Conservation (phyloP, 2,113 vertebrate species). For the Microcebus murinus region DNA sequence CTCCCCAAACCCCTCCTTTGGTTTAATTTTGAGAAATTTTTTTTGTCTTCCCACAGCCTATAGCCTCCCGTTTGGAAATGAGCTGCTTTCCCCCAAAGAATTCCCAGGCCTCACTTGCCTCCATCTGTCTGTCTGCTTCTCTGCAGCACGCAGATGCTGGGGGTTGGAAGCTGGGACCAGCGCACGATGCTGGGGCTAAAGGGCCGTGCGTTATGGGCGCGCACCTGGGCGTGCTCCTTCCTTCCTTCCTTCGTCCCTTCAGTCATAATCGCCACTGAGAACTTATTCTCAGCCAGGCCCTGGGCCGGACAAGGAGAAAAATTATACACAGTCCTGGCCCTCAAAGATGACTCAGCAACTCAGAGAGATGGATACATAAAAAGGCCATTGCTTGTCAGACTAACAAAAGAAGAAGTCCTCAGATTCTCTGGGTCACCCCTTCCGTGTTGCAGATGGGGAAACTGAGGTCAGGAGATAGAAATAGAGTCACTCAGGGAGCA, state of each 20-base stretch:
- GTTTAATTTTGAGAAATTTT: slow-evolving; percentile 95
- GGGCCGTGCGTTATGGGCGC: not conserved
- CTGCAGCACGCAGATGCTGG: slow-evolving; percentile 38
- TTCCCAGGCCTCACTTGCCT: slow-evolving; percentile 87
- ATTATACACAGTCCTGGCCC: not conserved
- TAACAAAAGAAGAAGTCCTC: not conserved
- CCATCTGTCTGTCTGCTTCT: slow-evolving; percentile 70
- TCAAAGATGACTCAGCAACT: not conserved
- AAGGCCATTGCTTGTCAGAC: not conserved
- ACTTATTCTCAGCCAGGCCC: not conserved
- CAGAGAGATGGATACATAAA: not conserved
- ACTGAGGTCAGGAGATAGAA: not conserved
- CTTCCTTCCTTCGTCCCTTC: not conserved
- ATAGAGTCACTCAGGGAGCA: not conserved
- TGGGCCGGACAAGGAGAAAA: slow-evolving; percentile 6
- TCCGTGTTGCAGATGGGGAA: not conserved
- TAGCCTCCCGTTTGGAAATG: slow-evolving; percentile 91
- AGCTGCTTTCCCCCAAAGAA: slow-evolving; percentile 89
- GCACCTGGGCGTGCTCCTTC: not conserved
- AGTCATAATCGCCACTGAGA: not conserved
- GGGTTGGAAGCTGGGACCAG: not conserved
- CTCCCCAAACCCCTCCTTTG: slow-evolving; percentile 93
- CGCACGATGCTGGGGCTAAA: not conserved
- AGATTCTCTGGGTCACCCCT: not conserved
- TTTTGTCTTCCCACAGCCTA: slow-evolving; percentile 87